A percentile compares a stretch with the other conserved stretches of the same genome.
Conservation (phyloP, 2,888 invertebrate genomes). For the Pristionchus entomophagus region DNA sequence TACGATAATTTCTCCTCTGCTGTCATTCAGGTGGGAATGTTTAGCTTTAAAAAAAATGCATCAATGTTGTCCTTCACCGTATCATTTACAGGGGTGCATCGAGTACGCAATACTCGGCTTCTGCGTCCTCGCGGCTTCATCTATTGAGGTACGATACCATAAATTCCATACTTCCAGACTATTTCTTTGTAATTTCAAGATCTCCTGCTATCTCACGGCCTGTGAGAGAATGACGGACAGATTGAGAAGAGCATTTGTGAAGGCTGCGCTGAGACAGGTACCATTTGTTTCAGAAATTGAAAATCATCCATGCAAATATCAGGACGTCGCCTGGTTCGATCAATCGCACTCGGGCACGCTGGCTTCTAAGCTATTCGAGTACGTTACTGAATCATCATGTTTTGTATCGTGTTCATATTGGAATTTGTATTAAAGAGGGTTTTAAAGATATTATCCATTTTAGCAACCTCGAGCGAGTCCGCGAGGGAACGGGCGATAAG, state of each 20-base stretch:
- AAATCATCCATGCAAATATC: no score
- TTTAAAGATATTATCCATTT: neutral
- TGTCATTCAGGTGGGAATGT: conserved; percentile 54
- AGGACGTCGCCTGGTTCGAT: conserved; percentile 47
- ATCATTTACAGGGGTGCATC: conserved; percentile 54
- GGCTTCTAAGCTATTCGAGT: conserved; percentile 47
- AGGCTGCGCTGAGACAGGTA: conserved; percentile 50
- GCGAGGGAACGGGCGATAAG: conserved; percentile 71
- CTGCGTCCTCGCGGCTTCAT: conserved; percentile 60
- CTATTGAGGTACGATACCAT: conserved; percentile 57
- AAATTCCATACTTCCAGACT: neutral
- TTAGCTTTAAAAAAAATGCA: no score
- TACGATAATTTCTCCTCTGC: conserved; percentile 55
- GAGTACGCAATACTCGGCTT: conserved; percentile 64
- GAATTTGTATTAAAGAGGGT: neutral
- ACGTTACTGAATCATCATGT: neutral
- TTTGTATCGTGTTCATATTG: neutral
- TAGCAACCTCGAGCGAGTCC: conserved; percentile 68
- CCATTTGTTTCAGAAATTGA: no score
- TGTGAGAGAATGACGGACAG: conserved; percentile 78
- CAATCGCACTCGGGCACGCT: conserved; percentile 40
- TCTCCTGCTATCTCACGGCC: conserved; percentile 77
- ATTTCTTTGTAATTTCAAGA: conserved; percentile 63
- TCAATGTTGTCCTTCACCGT: neutral
- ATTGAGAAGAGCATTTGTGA: conserved; percentile 78